Evolutionary conservation across 2,888 invertebrate genomes (phyloP).

Genomic region (Aporophyla lueneburgensis): DNA sequence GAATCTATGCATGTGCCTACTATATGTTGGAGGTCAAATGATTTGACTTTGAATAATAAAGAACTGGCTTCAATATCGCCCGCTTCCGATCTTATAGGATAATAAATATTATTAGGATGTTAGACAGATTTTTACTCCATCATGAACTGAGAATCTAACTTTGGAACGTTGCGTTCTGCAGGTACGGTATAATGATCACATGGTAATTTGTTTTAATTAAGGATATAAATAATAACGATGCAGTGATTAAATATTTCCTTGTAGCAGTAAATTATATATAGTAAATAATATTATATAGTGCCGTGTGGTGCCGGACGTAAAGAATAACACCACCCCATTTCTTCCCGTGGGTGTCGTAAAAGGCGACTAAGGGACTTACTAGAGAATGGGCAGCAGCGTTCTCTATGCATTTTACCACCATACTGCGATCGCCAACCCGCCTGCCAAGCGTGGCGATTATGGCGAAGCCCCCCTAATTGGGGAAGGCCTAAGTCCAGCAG

Average conservation of each 20-base stretch:
- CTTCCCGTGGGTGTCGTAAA: no score
- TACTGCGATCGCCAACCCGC: no score
- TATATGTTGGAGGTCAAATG: not conserved
- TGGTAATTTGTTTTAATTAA: slow-evolving; percentile 12
- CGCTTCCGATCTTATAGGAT: no score
- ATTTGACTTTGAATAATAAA: not conserved
- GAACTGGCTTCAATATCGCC: not conserved
- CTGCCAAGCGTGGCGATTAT: no score
- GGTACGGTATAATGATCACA: not conserved
- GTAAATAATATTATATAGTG: no score
- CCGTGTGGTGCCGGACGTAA: no score
- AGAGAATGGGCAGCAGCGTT: no score
- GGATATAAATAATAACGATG: slow-evolving; percentile 18
- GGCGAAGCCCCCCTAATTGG: no score
- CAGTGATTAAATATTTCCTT: slow-evolving; percentile 15
- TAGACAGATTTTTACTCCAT: not conserved
- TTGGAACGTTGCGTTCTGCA: not conserved
- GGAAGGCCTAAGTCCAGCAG: no score
- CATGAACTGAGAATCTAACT: not conserved
- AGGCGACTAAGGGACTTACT: no score
- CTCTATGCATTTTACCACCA: no score
- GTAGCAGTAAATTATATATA: not conserved
- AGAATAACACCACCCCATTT: no score
- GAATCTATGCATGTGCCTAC: not conserved
- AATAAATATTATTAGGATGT: not conserved